These are phyloP conservation scores for Melierax canorus DNA, from an alignment of 2,113 vertebrate species.

Conservation along the genomic window DNA sequence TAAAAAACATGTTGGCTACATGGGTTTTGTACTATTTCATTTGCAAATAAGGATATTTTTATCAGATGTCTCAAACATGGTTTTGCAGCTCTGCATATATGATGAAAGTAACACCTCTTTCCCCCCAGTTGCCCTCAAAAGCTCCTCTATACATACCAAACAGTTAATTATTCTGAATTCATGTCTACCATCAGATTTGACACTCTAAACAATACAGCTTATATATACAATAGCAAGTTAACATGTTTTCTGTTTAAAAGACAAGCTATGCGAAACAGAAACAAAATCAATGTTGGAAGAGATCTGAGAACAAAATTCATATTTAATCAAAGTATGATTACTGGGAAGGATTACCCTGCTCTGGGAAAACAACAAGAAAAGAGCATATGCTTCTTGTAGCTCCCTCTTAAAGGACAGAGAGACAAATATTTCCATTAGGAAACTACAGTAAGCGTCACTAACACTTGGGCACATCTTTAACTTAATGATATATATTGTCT, in stretches of 20 bases:
- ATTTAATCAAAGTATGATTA: not conserved
- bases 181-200: not conserved
- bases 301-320: not conserved
- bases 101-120: not conserved
- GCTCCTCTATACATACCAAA: not conserved
- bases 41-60: constrained; percentile 26
- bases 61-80: not conserved
- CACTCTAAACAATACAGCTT: not conserved
- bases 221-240: not conserved
- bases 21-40: not conserved
- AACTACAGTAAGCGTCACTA: not conserved
- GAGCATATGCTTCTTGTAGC: not conserved
- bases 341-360: not conserved
- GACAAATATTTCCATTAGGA: not conserved
- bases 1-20: not conserved
- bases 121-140: not conserved
- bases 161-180: constrained; percentile 11
- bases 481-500: not conserved
- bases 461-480: not conserved
- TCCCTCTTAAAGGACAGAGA: not conserved
- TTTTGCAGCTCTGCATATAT: constrained; percentile 9
- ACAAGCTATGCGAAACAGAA: not conserved
- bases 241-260: not conserved
- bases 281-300: not conserved
- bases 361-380: not conserved